Evolutionary conservation across 2,888 invertebrate species (phyloP), one percentile per base, ranked within the genome.

Genomic region (Scotopteryx bipunctaria): DNA sequence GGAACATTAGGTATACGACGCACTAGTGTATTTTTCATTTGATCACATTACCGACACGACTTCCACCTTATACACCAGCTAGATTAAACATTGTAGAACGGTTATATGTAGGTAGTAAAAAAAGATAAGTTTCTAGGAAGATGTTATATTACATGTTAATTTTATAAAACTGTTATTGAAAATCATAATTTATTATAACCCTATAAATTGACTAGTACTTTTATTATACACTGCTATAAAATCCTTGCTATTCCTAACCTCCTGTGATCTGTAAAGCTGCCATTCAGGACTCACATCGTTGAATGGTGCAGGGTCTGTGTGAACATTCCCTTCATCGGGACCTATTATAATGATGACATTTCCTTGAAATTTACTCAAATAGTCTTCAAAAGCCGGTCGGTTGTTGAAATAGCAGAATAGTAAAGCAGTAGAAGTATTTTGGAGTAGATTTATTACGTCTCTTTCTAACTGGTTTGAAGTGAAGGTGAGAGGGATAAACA

Each of bases 371-470:
- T 91, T 73, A 60, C 91, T 75, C 51, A 96, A 77, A 67, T 96
- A 96, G 5, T 93, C 83, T 6, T 86, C 70, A 77, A 96, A 96
- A 14, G 95, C 95, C 0, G 70, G 62, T 4, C 93, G 91, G 67
- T 95, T 93, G 69, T 96, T 96, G 67, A 96, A 97, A 68, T 96
- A 96, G 71, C 96, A 96, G 76, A 96, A 96, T 37, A 96, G 71
- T 42, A 96, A 69, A 0, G 94, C 94, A 48, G 92, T 91, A 31
- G 90, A 78, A 8, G 78, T 63, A 5, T 78, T 69, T 19, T 83
- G 73, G 1, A 93, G 78, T 42, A 91, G 70, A 23, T 69, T 55
- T 3, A 71, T 69, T 35, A 81, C 79, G 45, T 86, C 83, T 38
- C 74, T 72, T 63, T 89, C 75, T 62, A 89, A 65, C 11, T 64